Percentiles rank a stretch among this genome's conserved stretches.
These are phyloP conservation scores for Dasysyrphus tricinctus DNA, from an alignment of 2,888 invertebrate genomes.

Conservation along the genomic window DNA sequence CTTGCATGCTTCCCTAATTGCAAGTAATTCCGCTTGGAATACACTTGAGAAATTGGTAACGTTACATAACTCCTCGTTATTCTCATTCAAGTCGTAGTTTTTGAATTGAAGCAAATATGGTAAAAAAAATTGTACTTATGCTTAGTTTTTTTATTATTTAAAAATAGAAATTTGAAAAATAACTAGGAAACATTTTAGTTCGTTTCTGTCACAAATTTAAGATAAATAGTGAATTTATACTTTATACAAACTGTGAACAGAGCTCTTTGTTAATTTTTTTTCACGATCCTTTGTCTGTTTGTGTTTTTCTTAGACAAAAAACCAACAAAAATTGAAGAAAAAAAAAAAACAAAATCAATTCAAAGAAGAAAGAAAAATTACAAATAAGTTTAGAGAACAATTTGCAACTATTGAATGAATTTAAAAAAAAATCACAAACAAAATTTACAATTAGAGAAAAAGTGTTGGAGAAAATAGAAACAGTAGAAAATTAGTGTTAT, in stretches of 20 bases:
- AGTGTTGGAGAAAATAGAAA: conserved; percentile 40
- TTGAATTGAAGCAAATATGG: too few species aligned
- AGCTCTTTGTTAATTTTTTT: neutral
- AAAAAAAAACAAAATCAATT: conserved; percentile 6
- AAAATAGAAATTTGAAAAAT: too few species aligned
- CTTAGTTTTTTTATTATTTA: too few species aligned
- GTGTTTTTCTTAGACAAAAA: neutral
- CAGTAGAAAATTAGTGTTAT: conserved; percentile 42
- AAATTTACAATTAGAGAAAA: conserved; percentile 23
- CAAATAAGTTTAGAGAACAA: neutral
- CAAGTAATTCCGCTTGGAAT: too few species aligned
- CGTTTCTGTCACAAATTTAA: neutral
- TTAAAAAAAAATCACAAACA: neutral
- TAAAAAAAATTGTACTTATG: too few species aligned
- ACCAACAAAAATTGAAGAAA: neutral
- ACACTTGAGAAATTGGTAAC: too few species aligned
- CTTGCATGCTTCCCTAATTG: too few species aligned
- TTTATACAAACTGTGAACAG: neutral
- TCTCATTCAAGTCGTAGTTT: too few species aligned
- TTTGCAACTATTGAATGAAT: conserved; percentile 21
- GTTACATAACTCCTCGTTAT: too few species aligned
- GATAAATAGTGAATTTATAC: neutral
- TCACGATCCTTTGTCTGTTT: neutral
- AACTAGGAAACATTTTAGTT: too few species aligned
- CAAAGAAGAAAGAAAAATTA: conserved; percentile 10